Base-by-base conservation (phyloP, 1,140 invertebrate genomes). In the Danaus melanippus region DNA sequence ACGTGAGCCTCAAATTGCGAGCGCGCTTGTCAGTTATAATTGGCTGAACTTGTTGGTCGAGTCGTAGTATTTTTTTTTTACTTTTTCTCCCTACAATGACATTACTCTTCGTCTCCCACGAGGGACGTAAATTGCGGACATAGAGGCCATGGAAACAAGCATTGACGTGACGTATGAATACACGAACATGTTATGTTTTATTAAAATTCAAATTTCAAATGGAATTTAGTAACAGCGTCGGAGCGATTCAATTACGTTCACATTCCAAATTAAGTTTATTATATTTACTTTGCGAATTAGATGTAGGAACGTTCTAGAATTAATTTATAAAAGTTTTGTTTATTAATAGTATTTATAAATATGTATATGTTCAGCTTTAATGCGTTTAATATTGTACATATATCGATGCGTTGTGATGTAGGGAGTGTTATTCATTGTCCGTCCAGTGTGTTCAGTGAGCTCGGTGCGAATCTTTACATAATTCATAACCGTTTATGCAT, bases 1-100 rank as follows among this genome's bases (percentile, higher is more conserved):
- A 57, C 56, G 58, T 41, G 52, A 58, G 62, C 51, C 59, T 48
- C 49, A 66, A 69, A 64, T 64, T 69, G 61, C 56, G 55, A 58
- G 50, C 46, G 53, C 66, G 58, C 60, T 64, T 82, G 84, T 88
- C 85, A 86, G 71, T 85, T 87, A 86, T 88, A 88, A 88, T 88
- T 88, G 86, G 85, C 80, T 87, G 82, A 86, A 84, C 84, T 84
- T 85, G 85, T 88, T 83, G 78, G 71, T 61, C 65, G 74, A 76
- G 60, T 76, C 76, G 70, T 78, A 62, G 69, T 60, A 60, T 69
- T 74, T 78, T 84, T n/a, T 81, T 79, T 80, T 78, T 68, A 58
- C 59, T 72, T 73, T 32, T 79, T 76, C 70, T 72, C 79, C 78
- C 71, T 74, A 66, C 69, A 67, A 63, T 70, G 71, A 66, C 77